These are phyloP conservation scores for Pterostichus niger DNA, from an alignment of 2,888 invertebrate genomes.

Conservation along the genomic window DNA sequence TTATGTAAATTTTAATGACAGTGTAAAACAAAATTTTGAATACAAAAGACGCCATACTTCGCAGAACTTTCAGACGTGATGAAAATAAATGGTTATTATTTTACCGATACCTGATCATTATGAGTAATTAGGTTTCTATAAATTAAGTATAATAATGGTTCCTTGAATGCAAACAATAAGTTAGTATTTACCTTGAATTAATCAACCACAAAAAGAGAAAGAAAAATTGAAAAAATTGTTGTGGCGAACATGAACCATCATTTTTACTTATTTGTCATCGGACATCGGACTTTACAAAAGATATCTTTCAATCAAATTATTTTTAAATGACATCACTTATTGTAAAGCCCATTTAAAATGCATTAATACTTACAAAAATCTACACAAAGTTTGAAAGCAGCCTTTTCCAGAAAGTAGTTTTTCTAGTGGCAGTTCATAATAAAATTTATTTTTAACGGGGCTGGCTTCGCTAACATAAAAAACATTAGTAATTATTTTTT, in stretches of 20 bases:
- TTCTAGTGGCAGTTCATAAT: too few relatives aligned
- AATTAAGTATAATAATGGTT: conserved; percentile 23
- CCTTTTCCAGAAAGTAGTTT: too few relatives aligned
- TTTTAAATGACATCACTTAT: background rate
- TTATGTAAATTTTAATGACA: conserved; percentile 37
- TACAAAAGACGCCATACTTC: conserved; percentile 19
- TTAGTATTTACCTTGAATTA: background rate
- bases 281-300: background rate
- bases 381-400: too few relatives aligned
- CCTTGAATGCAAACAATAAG: conserved; percentile 6
- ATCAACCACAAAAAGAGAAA: conserved; percentile 31
- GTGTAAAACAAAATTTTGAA: background rate
- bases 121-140: background rate
- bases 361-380: too few relatives aligned
- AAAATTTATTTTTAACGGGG: too few relatives aligned
- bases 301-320: background rate
- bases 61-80: conserved; percentile 5
- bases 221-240: conserved; percentile 2
- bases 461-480: too few relatives aligned
- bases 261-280: conserved; percentile 27
- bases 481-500: too few relatives aligned
- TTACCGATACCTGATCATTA: conserved; percentile 12
- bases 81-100: conserved; percentile 25
- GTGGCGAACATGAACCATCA: conserved; percentile 5
- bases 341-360: background rate